Base-by-base conservation (phyloP, 2,113 vertebrate species). In the Nanorana parkeri region DNA sequence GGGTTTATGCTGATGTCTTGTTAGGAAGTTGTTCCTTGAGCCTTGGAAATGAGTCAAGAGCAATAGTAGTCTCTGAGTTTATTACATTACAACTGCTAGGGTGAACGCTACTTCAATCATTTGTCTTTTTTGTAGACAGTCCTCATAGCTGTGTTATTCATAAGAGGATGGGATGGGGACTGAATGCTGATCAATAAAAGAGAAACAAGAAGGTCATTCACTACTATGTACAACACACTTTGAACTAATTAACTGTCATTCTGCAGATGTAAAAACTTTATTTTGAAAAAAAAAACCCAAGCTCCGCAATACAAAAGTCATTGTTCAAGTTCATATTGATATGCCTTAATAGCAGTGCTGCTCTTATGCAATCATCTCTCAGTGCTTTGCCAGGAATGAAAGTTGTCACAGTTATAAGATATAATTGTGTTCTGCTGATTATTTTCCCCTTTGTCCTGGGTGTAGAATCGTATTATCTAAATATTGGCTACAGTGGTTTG, bases 1-100 rank as follows among this genome's bases (percentile, higher is more conserved):
- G 77, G 77, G 77, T 67, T 79, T 56, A 68, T 68, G 74, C 74
- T 77, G 60, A 64, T 77, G 74, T 65, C 63, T 73, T 73, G 79
- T 73, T 81, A 58, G 41, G 32, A 54, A 73, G 68, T 73, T 81
- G 68, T 20, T 52, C 24, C 47, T 73, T 65, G 67, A 73, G 32
- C 24, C 26, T 81, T 61, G 54, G 16, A 63, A 65, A 73, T 64
- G 68, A 71, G 41, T 67, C 76, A 23, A 51, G 68, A 63, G 32
- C 56, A 16, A 28, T 63, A 17, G 65, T 32, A 41, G 56, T 21
- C 64, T 20, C 13, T 56, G 52, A 29, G 11, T 56, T 58, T 68
- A 78, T 68, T 78, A 78, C 13, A 32, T 68, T 55, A 32, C 20
- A 29, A 60, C 68, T 24, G 20, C n/a, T 60, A 41, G 68, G 32